Percentiles rank a stretch among this genome's conserved stretches.
Conservation (phyloP, 2,797 vertebrate genomes). For the Anguilla megastoma region DNA sequence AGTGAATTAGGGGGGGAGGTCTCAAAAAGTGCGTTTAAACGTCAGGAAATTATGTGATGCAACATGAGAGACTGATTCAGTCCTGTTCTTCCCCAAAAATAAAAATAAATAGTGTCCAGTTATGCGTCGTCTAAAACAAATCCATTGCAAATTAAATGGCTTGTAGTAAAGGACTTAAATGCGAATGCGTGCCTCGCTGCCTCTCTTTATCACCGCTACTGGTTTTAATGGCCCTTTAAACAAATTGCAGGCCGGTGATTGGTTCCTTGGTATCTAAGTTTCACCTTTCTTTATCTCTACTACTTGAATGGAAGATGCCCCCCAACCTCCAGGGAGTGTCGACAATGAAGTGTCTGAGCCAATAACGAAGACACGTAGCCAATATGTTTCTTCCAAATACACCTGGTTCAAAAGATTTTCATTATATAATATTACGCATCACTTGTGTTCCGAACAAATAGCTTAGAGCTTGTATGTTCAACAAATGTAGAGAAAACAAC, state of each 20-base stretch:
- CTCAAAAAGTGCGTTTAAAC: slow-evolving; percentile 43
- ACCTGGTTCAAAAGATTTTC: neutral
- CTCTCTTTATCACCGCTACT: slow-evolving; percentile 34
- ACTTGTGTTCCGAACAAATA: neutral
- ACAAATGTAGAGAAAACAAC: neutral
- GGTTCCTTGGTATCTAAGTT: slow-evolving; percentile 60
- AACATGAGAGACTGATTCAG: slow-evolving; percentile 45
- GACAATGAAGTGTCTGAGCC: slow-evolving; percentile 18
- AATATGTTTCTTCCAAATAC: slow-evolving; percentile 11
- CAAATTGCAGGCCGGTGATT: slow-evolving; percentile 68
- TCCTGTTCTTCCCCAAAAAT: slow-evolving; percentile 34
- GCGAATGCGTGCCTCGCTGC: slow-evolving; percentile 19
- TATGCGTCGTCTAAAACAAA: slow-evolving; percentile 21
- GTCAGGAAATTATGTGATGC: slow-evolving; percentile 26
- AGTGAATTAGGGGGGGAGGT: slow-evolving; percentile 62
- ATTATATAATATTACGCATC: neutral
- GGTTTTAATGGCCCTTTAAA: slow-evolving; percentile 69
- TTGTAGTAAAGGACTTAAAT: slow-evolving; percentile 24
- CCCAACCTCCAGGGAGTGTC: slow-evolving; percentile 27
- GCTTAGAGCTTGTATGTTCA: neutral
- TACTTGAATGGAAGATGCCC: slow-evolving; percentile 17
- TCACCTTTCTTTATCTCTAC: slow-evolving; percentile 39
- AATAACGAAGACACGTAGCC: slow-evolving; percentile 10
- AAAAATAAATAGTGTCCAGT: slow-evolving; percentile 34
- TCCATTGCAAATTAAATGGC: neutral